A percentile compares a stretch with the other conserved stretches of the same genome.
Evolutionary conservation across 2,888 invertebrate genomes (phyloP).

Genomic region (Gisinianus flammeolus): DNA sequence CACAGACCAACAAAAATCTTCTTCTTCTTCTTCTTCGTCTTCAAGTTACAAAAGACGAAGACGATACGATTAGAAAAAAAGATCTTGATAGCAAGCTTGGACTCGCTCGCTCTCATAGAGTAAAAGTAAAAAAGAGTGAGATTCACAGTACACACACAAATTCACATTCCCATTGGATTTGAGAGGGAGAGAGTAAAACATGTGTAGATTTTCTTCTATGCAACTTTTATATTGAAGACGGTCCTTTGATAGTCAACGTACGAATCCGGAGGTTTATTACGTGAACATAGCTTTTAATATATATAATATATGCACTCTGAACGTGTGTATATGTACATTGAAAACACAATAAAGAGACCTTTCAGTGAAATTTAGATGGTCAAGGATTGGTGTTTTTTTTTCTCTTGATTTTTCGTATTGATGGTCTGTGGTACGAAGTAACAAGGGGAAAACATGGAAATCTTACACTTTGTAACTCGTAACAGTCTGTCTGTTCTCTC

Average conservation of each 20-base stretch:
- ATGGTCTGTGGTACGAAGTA: not conserved
- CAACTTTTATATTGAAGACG: constrained; percentile 1
- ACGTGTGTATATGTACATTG: not conserved
- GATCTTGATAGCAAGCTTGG: not conserved
- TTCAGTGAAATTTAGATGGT: not conserved
- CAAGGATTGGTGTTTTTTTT: constrained; percentile 3
- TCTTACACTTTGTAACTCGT: not conserved
- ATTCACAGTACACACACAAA: too few relatives aligned
- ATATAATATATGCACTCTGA: not conserved
- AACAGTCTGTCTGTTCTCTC: not conserved
- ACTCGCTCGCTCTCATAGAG: too few relatives aligned
- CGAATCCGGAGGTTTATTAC: constrained; percentile 18
- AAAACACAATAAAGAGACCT: not conserved
- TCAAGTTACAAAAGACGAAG: not conserved
- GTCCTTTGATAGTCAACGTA: constrained; percentile 6
- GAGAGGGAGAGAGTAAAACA: constrained; percentile 8
- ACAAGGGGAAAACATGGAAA: constrained; percentile 9
- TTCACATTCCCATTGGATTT: too few relatives aligned
- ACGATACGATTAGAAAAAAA: not conserved
- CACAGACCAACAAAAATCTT: too few relatives aligned
- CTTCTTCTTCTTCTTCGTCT: not conserved
- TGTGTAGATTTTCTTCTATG: not conserved
- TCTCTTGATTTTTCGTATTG: not conserved
- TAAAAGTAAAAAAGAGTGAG: not conserved
- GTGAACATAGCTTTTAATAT: not conserved